Conservation (phyloP, 2,888 invertebrate species). For the Campopleginae sp. region DNA sequence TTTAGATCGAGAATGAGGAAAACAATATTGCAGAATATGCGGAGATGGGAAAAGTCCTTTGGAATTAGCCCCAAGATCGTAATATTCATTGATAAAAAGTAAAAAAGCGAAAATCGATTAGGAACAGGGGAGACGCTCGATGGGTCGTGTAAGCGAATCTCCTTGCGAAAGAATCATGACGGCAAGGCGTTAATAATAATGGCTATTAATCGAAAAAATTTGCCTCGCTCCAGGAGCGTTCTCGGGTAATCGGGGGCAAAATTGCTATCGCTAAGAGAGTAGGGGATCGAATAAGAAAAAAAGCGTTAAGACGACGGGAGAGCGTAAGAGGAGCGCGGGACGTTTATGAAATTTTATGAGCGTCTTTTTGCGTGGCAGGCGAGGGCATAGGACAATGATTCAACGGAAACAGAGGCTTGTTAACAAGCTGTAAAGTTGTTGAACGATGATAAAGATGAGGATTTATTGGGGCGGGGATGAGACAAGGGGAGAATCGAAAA, state of each 20-base stretch:
- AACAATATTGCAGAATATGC: not conserved
- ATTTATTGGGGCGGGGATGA: slow-evolving; percentile 17
- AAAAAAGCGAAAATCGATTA: slow-evolving; percentile 42
- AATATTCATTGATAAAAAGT: not conserved
- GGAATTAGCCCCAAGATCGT: not conserved
- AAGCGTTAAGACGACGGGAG: slow-evolving; percentile 39
- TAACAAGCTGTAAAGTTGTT: slow-evolving; percentile 53
- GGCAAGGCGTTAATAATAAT: slow-evolving; percentile 58
- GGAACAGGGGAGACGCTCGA: slow-evolving; percentile 32
- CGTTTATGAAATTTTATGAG: slow-evolving; percentile 58
- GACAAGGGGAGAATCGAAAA: slow-evolving; percentile 2
- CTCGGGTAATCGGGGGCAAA: slow-evolving; percentile 46
- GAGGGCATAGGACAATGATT: slow-evolving; percentile 37
- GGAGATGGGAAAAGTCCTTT: not conserved
- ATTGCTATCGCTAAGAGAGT: slow-evolving; percentile 18
- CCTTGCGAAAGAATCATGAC: slow-evolving; percentile 44
- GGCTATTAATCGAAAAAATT: slow-evolving; percentile 67
- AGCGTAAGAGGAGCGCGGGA: slow-evolving; percentile 20
- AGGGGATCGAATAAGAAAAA: slow-evolving; percentile 11
- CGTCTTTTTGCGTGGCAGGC: slow-evolving; percentile 6
- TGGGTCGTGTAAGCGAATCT: slow-evolving; percentile 18
- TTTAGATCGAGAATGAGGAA: not conserved
- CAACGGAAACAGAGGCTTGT: slow-evolving; percentile 45
- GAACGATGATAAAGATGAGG: slow-evolving; percentile 32
- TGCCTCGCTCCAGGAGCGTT: slow-evolving; percentile 54